Conservation (phyloP, 23 tunicate species). For the Styela clava region DNA sequence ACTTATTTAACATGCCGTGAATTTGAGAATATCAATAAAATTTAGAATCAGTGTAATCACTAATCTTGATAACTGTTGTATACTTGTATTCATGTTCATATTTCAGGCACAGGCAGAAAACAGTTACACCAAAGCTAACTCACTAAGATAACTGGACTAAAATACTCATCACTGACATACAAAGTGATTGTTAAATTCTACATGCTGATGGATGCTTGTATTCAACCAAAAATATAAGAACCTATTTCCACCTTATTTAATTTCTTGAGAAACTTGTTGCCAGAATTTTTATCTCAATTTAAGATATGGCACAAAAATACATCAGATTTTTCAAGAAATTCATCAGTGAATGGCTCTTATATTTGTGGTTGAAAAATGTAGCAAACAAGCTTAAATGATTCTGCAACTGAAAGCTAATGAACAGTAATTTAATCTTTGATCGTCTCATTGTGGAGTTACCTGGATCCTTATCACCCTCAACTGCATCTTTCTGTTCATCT, state of each 20-base stretch:
- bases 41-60: too few relatives aligned
- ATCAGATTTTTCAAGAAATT: too few relatives aligned
- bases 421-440: too few relatives aligned
- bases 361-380: background rate
- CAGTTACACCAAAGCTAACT: background rate
- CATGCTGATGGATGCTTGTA: background rate
- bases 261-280: too few relatives aligned
- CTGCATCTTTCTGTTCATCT: background rate
- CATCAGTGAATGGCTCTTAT: too few relatives aligned
- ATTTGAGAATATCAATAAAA: too few relatives aligned
- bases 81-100: too few relatives aligned
- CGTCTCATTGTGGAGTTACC: slow-evolving; percentile 4
- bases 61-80: too few relatives aligned
- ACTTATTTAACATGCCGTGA: too few relatives aligned
- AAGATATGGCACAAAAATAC: too few relatives aligned
- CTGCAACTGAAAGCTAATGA: background rate
- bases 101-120: background rate
- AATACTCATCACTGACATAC: background rate
- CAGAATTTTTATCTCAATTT: too few relatives aligned
- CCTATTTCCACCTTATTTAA: too few relatives aligned
- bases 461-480: slow-evolving; percentile 13
- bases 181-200: background rate
- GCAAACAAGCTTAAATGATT: background rate
- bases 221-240: background rate
- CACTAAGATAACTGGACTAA: background rate